These are phyloP conservation scores for Equus przewalskii DNA, from an alignment of 2,113 vertebrate genomes.

Conservation along the genomic window DNA sequence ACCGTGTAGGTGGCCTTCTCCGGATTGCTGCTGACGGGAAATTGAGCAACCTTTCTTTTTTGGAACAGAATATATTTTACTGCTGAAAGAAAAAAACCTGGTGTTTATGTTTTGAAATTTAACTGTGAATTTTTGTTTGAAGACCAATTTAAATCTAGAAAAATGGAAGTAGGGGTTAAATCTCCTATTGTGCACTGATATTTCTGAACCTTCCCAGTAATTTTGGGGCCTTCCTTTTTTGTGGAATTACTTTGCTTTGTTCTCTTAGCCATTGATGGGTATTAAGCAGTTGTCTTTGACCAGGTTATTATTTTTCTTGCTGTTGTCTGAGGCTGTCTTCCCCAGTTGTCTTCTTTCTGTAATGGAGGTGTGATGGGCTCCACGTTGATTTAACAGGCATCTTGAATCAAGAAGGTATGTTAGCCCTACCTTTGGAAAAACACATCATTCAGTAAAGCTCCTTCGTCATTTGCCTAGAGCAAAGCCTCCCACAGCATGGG, in stretches of 20 bases:
- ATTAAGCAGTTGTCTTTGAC: background rate
- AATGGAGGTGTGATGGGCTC: background rate
- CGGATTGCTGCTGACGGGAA: slow-evolving; percentile 85
- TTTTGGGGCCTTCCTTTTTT: background rate
- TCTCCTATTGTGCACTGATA: background rate
- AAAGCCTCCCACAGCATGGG: rapidly evolving
- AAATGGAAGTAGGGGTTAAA: background rate
- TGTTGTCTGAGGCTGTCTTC: background rate
- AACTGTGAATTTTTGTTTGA: slow-evolving; percentile 66
- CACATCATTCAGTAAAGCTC: background rate
- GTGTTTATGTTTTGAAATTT: slow-evolving; percentile 82
- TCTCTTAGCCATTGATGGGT: background rate
- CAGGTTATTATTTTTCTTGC: background rate
- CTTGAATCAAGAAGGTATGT: background rate
- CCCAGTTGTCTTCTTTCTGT: background rate
- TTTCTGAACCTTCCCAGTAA: slow-evolving; percentile 5
- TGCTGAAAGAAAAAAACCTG: slow-evolving; percentile 70
- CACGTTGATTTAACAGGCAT: background rate
- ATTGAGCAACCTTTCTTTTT: slow-evolving; percentile 79
- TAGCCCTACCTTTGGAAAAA: background rate
- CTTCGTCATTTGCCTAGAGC: background rate
- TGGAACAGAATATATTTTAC: slow-evolving; percentile 84
- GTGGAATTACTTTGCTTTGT: background rate
- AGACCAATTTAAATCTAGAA: slow-evolving; percentile 28
- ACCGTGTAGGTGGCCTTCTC: slow-evolving; percentile 86